Evolutionary conservation across 2,113 vertebrate species (phyloP).

Genomic region (Recurvirostra avosetta): DNA sequence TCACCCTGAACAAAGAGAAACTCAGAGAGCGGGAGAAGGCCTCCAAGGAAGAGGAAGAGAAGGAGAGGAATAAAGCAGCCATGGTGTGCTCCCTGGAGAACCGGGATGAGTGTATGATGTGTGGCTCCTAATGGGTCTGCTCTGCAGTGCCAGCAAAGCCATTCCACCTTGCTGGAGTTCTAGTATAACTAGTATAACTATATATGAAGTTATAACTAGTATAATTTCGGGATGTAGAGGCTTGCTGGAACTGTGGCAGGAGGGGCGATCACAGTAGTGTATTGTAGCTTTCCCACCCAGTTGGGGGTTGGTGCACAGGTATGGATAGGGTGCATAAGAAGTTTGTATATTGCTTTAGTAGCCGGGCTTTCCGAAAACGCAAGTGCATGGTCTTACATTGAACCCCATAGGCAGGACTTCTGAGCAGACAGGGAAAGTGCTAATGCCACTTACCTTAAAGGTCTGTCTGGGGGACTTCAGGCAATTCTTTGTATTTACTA

Average conservation of each 20-base stretch:
- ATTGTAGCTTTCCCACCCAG: rapidly evolving
- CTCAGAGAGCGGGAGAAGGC: constrained; percentile 77
- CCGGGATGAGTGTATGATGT: constrained; percentile 92
- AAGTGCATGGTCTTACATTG: not conserved
- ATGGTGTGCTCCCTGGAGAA: constrained; percentile 97
- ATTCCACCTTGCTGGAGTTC: not conserved
- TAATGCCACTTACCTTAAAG: not conserved
- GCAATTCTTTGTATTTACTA: not conserved
- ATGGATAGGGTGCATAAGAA: not conserved
- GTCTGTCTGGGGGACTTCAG: not conserved
- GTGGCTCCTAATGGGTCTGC: constrained; percentile 80
- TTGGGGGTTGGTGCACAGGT: not conserved
- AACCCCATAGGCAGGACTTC: not conserved
- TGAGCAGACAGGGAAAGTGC: not conserved
- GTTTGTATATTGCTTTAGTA: not conserved
- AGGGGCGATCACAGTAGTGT: not conserved
- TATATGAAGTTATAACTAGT: not conserved
- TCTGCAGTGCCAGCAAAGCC: not conserved
- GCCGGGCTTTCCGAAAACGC: not conserved
- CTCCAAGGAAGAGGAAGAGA: constrained; percentile 70
- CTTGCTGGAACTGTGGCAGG: not conserved
- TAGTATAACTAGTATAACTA: not conserved
- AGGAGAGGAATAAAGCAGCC: constrained; percentile 88
- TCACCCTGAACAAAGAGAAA: constrained; percentile 96
- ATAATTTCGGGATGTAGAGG: not conserved